Base-by-base conservation (phyloP, 2,888 invertebrate genomes). In the Brachyptera risi region DNA sequence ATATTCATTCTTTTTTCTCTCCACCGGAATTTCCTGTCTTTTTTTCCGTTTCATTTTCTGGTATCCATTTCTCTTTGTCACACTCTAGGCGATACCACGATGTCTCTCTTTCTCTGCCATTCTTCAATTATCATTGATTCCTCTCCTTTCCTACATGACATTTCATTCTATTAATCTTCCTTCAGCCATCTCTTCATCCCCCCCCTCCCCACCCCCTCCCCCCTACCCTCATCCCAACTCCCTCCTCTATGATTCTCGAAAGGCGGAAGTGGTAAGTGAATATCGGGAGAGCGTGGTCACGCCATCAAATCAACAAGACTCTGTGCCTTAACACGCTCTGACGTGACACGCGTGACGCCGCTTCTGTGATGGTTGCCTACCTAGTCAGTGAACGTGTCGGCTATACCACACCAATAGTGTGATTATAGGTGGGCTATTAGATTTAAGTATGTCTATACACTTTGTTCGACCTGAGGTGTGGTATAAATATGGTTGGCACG, bases 191-290 rank as follows among this genome's bases (percentile, higher is more conserved):
- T 37, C 37, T n/a, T 11, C 54, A n/a, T 24, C n/a, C 54, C 37
- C 23, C 11, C 54, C 31, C 37, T 24, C n/a, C 54, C 37, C 23
- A 3, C 54, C 31, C 37, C 23, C 54, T 37, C 54, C 19, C 17
- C n/a, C 19, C 35, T 37, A 37, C 54, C 4, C 37, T 1, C 54
- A 7, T 15, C 21, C 51, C 5, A 21, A 11, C 50, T 13, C 49
- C n/a, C 31, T n/a, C 31, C 27, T n/a, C 26, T 11, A 11, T 44
- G 31, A 23, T 26, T 23, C 27, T 17, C 31, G 27, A 13, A 27
- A 23, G 50, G 51, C 61, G 50, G 61, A 61, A 38, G 57, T 50
- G 40, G 58, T 61, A 61, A 61, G 61, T 61, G 61, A 61, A 61
- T 61, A 61, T 58, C 26, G 61, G 56, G n/a, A n/a, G n/a, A 44